A percentile compares a stretch with the other conserved stretches of the same genome.
Conservation (phyloP, 2,888 invertebrate genomes). For the Allophyes oxyacanthae region DNA sequence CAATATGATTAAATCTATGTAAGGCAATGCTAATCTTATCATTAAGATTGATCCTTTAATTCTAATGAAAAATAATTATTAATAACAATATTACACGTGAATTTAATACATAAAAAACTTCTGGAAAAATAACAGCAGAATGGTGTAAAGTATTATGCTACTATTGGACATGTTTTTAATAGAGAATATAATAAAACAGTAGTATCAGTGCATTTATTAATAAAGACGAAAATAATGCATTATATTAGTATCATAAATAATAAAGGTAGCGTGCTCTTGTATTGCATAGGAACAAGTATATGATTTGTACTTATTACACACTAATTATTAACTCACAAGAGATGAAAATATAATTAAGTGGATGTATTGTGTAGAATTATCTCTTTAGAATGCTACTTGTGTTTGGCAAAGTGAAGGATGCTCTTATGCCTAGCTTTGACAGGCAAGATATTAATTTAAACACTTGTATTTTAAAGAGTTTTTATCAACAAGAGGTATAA, state of each 20-base stretch:
- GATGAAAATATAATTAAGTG: too few relatives aligned
- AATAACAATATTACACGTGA: too few relatives aligned
- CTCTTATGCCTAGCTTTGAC: too few relatives aligned
- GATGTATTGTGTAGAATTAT: too few relatives aligned
- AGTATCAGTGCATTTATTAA: slow-evolving; percentile 23
- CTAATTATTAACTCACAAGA: not conserved
- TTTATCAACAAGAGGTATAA: not conserved
- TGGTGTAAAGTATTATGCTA: not conserved
- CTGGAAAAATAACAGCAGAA: slow-evolving; percentile 7
- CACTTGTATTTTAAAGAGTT: too few relatives aligned
- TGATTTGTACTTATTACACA: slow-evolving; percentile 12
- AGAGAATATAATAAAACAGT: slow-evolving; percentile 7
- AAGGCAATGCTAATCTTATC: slow-evolving; percentile 37
- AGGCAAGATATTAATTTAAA: not conserved
- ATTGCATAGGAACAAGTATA: slow-evolving; percentile 1
- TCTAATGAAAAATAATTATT: slow-evolving; percentile 10
- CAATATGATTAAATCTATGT: slow-evolving; percentile 15
- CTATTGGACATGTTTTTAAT: too few relatives aligned
- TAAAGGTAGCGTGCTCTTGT: slow-evolving; percentile 15
- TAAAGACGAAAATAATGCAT: slow-evolving; percentile 16
- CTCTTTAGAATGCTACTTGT: not conserved
- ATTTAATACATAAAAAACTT: too few relatives aligned
- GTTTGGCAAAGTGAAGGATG: not conserved
- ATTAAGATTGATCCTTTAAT: slow-evolving; percentile 22
- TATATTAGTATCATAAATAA: slow-evolving; percentile 31